These are phyloP conservation scores for Hydrotaea diabolus DNA, from an alignment of 2,888 invertebrate species.

Conservation along the genomic window DNA sequence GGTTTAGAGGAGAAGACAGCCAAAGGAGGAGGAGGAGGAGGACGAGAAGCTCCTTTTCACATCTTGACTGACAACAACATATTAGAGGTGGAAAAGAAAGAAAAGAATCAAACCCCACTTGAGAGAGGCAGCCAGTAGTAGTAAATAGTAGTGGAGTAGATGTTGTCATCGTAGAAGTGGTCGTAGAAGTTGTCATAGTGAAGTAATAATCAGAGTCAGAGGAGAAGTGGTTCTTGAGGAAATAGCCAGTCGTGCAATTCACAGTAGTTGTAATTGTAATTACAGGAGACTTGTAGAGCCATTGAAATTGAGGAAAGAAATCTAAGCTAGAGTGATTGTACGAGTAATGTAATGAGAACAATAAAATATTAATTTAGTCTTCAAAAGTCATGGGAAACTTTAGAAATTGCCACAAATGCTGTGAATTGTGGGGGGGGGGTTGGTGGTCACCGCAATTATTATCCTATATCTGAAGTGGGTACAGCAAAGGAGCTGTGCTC, in stretches of 20 bases:
- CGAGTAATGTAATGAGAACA: not conserved
- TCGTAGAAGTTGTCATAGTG: slow-evolving; percentile 7
- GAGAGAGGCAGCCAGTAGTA: not conserved
- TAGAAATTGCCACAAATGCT: too few species aligned
- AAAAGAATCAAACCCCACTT: not conserved
- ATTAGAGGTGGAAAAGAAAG: not conserved
- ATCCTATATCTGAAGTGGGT: too few species aligned
- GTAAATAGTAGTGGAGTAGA: not conserved
- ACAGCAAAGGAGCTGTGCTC: too few species aligned
- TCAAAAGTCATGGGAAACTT: too few species aligned
- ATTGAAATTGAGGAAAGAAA: not conserved
- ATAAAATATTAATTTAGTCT: not conserved
- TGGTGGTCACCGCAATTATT: too few species aligned
- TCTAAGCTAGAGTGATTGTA: not conserved
- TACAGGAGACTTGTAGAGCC: not conserved
- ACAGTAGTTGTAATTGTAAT: not conserved
- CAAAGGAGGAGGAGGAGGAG: too few species aligned
- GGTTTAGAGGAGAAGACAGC: not conserved
- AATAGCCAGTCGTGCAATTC: not conserved
- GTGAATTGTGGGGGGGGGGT: too few species aligned
- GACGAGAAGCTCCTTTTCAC: too few species aligned
- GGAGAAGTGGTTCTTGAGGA: not conserved
- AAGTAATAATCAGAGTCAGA: not conserved
- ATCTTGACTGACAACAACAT: too few species aligned
- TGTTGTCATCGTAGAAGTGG: not conserved